Base-by-base conservation (phyloP, 2,888 invertebrate species). In the Zhengitettix transpicula region DNA sequence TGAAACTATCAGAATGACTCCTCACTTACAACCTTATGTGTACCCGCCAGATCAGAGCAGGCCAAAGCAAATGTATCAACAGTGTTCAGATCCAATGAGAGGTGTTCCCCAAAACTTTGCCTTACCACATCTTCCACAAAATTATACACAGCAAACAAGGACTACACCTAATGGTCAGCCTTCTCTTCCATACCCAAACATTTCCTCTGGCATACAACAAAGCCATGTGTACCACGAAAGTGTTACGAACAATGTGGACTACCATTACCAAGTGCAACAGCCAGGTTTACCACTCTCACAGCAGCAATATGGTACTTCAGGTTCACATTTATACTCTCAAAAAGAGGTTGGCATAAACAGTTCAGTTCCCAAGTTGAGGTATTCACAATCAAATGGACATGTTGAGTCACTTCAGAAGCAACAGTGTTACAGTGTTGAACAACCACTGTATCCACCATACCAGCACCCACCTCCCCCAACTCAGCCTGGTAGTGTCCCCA, bases 51-150 rank as follows among this genome's bases (percentile, higher is more conserved):
- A 47, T 14, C 47, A 47, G n/a, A 47, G n/a, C n/a, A 47, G 47
- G n/a, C 12, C 14, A 14, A 47, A 47, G n/a, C 47, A 47, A 47
- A n/a, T n/a, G n/a, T n/a, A 47, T n/a, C 47, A 47, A n/a, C 47
- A 47, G 47, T 47, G 12, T n/a, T 5, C 47, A 7, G 47, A 47
- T 47, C 14, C n/a, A 12, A 47, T 47, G 14, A 47, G 47, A 47
- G n/a, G 47, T 47, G 14, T 14, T 12, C n/a, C 47, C 28, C 28
- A 28, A 28, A 28, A 28, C 7, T 28, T 28, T 28, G 28, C 28
- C 47, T n/a, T 14, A 0, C 68, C 71, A 0, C 70, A 68, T 64
- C 73, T 72, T 59, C 68, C 68, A 12, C 69, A 71, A 0, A 72
- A 71, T 62, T 67, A 68, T 40, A 57, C 70, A 58, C 71, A 70